Base-by-base conservation (phyloP, 2,113 vertebrate genomes). In the Myotis davidii region DNA sequence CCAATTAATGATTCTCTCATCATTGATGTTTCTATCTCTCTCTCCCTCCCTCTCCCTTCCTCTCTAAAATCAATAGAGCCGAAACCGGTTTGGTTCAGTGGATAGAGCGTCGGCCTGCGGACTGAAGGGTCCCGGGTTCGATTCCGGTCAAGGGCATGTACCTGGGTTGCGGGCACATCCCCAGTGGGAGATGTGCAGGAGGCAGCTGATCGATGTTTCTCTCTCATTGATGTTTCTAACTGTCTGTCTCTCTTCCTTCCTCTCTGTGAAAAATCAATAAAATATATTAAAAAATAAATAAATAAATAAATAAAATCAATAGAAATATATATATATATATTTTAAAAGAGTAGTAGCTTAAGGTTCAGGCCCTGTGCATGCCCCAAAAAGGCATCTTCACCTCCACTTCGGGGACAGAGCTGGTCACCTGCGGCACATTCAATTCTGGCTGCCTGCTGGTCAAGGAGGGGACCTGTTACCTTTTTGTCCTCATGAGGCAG, bases 401-500 rank as follows among this genome's bases (percentile, higher is more conserved):
- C 59, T 27, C 81, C 37, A 14, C 64, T 34, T 1, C 1, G 1
- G 14, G 27, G 81, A 27, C 48, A 12, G 32, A 42, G 64, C n/a
- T 6, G 37, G 74, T 10, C 37, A 29, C 34, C 16, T 0, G 21
- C 0, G 2, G 37, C 32, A 25, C 25, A 1, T 1, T 74, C 1
- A 7, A 42, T 27, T 50, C 32, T 39, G 67, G 76, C 6, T 34
- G 70, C 48, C 56, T 23, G 64, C 25, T 25, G n/a, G 77, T 59
- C 21, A 17, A 12, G 45, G 20, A 50, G 70, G 27, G 61, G 42
- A 9, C 2, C 20, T 0, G 3, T 67, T 95, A 99, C 99, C 99
- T 98, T 97, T 73, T 78, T 97, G 97, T 99, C 99, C 25, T 99
- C 99, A 79, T 98, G 99, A 67, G 95, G 82, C 79, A 99, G 97